Evolutionary conservation across 2,797 vertebrate genomes (phyloP).

Genomic region (Squalus acanthias): DNA sequence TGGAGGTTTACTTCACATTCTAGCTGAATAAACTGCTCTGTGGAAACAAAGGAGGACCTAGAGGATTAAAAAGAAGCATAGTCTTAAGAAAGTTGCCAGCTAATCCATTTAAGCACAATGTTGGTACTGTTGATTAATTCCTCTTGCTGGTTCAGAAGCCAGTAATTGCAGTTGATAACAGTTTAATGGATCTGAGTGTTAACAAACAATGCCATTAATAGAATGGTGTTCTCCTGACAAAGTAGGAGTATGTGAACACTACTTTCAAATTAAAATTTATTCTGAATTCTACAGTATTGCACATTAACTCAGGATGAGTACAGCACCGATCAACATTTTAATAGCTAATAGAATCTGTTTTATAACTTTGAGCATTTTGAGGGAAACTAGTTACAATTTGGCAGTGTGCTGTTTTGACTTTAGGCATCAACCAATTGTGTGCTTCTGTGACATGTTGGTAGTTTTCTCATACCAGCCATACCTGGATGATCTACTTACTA

Average conservation of each 20-base stretch:
- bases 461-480: background rate
- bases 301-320: too few species aligned
- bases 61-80: conserved; percentile 28
- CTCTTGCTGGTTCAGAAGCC: conserved; percentile 3
- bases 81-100: conserved; percentile 6
- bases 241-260: background rate
- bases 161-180: conserved; percentile 27
- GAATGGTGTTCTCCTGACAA: conserved; percentile 17
- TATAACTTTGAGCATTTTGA: background rate
- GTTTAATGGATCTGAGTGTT: background rate
- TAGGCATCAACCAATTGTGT: background rate
- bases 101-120: conserved; percentile 13
- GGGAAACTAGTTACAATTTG: background rate
- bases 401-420: background rate
- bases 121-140: conserved; percentile 28
- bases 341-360: background rate
- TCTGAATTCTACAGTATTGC: background rate
- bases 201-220: conserved; percentile 24
- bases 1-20: conserved; percentile 12
- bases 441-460: background rate
- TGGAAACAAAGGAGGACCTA: conserved; percentile 15
- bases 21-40: conserved; percentile 24
- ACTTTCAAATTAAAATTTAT: conserved; percentile 17
- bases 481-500: background rate
- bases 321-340: background rate